Percentiles rank a stretch among this genome's conserved stretches.
Evolutionary conservation across 2,797 vertebrate genomes (phyloP).

Genomic region (Spondyliosoma cantharus): DNA sequence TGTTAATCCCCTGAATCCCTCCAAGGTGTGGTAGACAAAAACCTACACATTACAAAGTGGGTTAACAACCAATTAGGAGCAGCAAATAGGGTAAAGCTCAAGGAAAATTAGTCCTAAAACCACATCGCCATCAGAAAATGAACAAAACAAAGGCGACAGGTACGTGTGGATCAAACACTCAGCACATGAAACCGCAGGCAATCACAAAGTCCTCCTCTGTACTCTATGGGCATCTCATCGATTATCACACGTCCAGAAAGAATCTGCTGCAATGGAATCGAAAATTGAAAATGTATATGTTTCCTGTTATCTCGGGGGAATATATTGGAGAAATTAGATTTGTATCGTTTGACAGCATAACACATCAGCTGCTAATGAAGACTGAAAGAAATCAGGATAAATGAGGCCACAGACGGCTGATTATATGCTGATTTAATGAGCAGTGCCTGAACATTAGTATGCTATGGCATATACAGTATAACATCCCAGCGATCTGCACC

Average conservation of each 20-base stretch:
- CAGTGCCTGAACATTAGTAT: slow-evolving; percentile 14
- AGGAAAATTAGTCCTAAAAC: slow-evolving; percentile 22
- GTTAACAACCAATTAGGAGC: slow-evolving; percentile 57
- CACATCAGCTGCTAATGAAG: slow-evolving; percentile 12
- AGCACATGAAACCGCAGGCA: slow-evolving; percentile 35
- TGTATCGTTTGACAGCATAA: neutral
- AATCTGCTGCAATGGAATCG: slow-evolving; percentile 56
- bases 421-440: slow-evolving; percentile 42
- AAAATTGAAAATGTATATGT: slow-evolving; percentile 50
- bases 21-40: slow-evolving; percentile 11
- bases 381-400: slow-evolving; percentile 22
- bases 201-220: slow-evolving; percentile 29
- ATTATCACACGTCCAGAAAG: slow-evolving; percentile 53
- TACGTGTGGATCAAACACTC: slow-evolving; percentile 42
- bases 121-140: slow-evolving; percentile 9
- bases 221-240: slow-evolving; percentile 41
- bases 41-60: slow-evolving; percentile 44
- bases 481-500: slow-evolving; percentile 17
- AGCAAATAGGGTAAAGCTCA: slow-evolving; percentile 43
- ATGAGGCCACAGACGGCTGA: slow-evolving; percentile 42
- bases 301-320: slow-evolving; percentile 12
- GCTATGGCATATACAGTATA: neutral
- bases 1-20: slow-evolving; percentile 39
- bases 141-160: slow-evolving; percentile 53
- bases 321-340: neutral